Evolutionary conservation across 1,140 invertebrate genomes (phyloP).

Genomic region (Hyles vespertilio): DNA sequence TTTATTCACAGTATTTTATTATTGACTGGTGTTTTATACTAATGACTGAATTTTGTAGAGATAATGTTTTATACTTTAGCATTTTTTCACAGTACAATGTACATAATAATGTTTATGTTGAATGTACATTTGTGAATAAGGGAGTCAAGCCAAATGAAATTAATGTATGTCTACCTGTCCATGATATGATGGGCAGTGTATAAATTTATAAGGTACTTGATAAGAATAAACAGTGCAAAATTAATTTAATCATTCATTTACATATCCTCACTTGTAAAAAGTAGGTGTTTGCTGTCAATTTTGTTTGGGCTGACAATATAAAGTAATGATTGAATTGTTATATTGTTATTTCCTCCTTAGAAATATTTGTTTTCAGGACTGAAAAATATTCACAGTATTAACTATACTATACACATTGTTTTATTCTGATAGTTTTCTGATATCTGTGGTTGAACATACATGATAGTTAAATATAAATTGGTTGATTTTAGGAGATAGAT

Average conservation of each 20-base stretch:
- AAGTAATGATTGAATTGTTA: too few relatives aligned
- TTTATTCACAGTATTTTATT: slow-evolving; percentile 8
- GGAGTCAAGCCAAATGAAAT: slow-evolving; percentile 27
- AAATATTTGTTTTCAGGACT: too few relatives aligned
- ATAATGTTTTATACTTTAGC: slow-evolving; percentile 24
- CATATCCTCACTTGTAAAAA: too few relatives aligned
- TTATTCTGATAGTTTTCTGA: too few relatives aligned
- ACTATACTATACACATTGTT: too few relatives aligned
- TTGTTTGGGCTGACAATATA: too few relatives aligned
- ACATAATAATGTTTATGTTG: slow-evolving; percentile 45
- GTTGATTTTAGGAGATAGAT: too few relatives aligned
- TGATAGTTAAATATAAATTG: too few relatives aligned
- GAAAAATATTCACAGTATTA: too few relatives aligned
- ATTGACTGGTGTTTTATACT: slow-evolving; percentile 29
- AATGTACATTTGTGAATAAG: slow-evolving; percentile 38
- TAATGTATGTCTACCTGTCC: slow-evolving; percentile 13
- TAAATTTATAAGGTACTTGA: slow-evolving; percentile 28
- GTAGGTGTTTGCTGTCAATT: too few relatives aligned
- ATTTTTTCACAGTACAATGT: slow-evolving; percentile 51
- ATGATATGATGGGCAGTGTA: slow-evolving; percentile 27
- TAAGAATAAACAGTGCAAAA: slow-evolving; percentile 51
- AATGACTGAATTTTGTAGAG: slow-evolving; percentile 23
- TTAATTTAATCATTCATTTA: not conserved
- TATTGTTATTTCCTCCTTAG: too few relatives aligned
- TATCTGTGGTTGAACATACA: too few relatives aligned